Percentiles rank a stretch among this genome's conserved stretches.
Conservation (phyloP, 2,113 vertebrate genomes). For the Saccopteryx leptura region DNA sequence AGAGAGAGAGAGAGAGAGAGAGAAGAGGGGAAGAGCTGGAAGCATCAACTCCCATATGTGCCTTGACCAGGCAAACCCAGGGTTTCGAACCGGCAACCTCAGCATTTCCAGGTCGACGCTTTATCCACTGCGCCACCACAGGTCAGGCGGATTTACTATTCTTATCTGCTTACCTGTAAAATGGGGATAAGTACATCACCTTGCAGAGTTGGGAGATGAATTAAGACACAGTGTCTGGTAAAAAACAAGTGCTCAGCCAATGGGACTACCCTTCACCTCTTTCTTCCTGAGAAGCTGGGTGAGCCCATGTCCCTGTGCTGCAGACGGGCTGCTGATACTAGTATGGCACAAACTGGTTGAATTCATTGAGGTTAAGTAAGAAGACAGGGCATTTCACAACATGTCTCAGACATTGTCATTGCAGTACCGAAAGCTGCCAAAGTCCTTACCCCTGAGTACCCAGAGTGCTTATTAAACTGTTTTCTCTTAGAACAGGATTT, state of each 20-base stretch:
- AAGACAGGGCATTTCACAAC: background rate
- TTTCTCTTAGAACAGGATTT: background rate
- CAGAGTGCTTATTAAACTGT: background rate
- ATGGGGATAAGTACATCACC: background rate
- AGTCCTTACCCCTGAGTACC: background rate
- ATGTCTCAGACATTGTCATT: background rate
- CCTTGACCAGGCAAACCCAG: too few relatives aligned
- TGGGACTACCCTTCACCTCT: background rate
- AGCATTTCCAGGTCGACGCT: too few relatives aligned
- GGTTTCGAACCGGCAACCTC: too few relatives aligned
- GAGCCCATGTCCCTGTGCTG: too few relatives aligned
- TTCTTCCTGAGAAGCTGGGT: background rate
- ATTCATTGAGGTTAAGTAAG: background rate
- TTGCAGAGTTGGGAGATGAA: background rate
- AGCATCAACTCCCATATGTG: too few relatives aligned
- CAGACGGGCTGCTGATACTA: rapidly evolving
- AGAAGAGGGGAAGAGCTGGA: too few relatives aligned
- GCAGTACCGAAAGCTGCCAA: background rate
- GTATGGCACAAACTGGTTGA: background rate
- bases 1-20: too few relatives aligned
- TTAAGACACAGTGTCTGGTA: background rate
- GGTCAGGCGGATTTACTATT: background rate
- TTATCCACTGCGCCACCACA: too few relatives aligned
- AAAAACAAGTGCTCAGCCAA: background rate
- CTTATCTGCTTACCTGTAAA: background rate